Evolutionary conservation across 2,113 vertebrate genomes (phyloP).

Genomic region (Pelodiscus sinensis): DNA sequence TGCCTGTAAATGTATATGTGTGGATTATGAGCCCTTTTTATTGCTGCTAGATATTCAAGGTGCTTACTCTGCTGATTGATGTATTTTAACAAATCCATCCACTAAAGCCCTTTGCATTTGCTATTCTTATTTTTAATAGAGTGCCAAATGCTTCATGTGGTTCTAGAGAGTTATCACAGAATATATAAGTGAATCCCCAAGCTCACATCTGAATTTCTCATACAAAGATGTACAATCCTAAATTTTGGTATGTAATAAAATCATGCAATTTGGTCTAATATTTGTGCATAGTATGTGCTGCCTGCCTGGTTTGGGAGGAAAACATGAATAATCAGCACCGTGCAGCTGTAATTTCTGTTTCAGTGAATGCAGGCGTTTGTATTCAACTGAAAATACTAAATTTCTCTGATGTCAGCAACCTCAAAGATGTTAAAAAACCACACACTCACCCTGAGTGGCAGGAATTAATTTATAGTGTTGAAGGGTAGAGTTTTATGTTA

Average conservation of each 20-base stretch:
- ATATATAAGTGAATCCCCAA: background rate
- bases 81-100: background rate
- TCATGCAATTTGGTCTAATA: background rate
- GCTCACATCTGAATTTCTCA: background rate
- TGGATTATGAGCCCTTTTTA: background rate
- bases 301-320: background rate
- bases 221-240: background rate
- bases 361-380: fast-evolving
- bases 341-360: background rate
- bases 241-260: background rate
- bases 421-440: background rate
- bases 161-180: background rate
- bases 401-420: background rate
- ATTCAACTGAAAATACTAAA: background rate
- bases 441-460: background rate
- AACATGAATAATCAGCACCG: background rate
- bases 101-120: background rate
- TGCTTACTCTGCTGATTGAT: background rate
- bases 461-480: background rate
- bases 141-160: background rate
- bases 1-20: background rate
- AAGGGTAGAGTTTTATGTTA: background rate
- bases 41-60: background rate
- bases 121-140: background rate
- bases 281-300: background rate